Percentiles rank a stretch among this genome's conserved stretches.
Conservation (phyloP, 2,797 vertebrate genomes). For the Leptatherina wallacei region DNA sequence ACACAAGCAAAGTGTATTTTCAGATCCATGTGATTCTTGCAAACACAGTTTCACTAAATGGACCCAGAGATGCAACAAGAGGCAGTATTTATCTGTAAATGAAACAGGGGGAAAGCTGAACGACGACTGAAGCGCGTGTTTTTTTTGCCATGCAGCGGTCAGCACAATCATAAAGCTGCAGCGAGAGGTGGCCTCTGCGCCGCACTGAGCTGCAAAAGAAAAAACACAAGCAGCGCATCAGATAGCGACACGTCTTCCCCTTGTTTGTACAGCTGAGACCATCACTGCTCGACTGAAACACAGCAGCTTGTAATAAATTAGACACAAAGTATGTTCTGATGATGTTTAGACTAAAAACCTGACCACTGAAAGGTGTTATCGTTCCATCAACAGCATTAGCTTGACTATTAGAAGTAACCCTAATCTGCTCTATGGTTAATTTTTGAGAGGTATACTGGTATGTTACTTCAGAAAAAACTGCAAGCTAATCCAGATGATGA, state of each 20-base stretch:
- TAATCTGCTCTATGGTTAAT: conserved; percentile 10
- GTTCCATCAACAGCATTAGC: conserved; percentile 50
- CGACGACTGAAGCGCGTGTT: conserved; percentile 7
- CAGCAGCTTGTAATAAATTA: conserved; percentile 22
- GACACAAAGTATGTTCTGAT: background rate
- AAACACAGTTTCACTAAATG: background rate
- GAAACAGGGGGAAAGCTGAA: conserved; percentile 5
- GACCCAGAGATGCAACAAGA: conserved; percentile 1
- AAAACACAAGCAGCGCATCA: conserved; percentile 20
- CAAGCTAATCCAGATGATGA: conserved; percentile 46
- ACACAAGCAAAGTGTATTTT: background rate
- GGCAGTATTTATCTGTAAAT: conserved; percentile 4
- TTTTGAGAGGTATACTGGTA: conserved; percentile 4
- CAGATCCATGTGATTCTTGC: background rate
- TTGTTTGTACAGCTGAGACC: conserved; percentile 30
- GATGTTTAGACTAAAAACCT: conserved; percentile 19
- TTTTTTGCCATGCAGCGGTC: conserved; percentile 17
- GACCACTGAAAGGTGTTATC: conserved; percentile 18
- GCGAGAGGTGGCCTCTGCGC: conserved; percentile 5
- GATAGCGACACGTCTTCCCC: background rate
- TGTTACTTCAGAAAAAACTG: conserved; percentile 34
- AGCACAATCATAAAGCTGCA: conserved; percentile 29
- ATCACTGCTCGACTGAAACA: conserved; percentile 28
- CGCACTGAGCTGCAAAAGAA: conserved; percentile 6
- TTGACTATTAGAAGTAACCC: conserved; percentile 30